phyloP scores from a whole-genome alignment of 2,888 invertebrate species.

The Heliconius sara region DNA sequence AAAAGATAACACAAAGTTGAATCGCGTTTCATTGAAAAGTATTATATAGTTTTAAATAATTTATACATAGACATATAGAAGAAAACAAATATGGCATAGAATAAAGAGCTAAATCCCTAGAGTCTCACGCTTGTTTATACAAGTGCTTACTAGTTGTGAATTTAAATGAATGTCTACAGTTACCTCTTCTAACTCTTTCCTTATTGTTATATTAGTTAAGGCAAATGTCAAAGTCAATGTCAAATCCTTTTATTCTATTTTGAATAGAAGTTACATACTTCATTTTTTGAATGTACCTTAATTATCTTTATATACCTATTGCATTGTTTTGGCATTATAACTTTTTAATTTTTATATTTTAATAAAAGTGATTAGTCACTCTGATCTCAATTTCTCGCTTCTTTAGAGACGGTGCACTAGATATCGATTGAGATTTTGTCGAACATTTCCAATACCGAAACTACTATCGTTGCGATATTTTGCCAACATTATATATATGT shows the following conservation, averaged over 20 bases:
- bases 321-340: not conserved
- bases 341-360: not conserved
- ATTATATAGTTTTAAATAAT: not conserved
- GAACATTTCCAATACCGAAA: too few species aligned
- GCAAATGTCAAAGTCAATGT: not conserved
- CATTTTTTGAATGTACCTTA: too few species aligned
- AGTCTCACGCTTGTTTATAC: conserved; percentile 9
- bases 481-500: too few species aligned
- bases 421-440: not conserved
- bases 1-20: not conserved
- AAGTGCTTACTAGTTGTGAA: not conserved
- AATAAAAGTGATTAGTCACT: not conserved
- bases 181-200: not conserved
- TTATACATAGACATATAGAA: not conserved
- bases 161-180: conserved; percentile 7
- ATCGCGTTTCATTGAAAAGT: not conserved
- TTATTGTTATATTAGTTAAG: not conserved
- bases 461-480: too few species aligned
- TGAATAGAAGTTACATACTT: too few species aligned
- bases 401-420: not conserved
- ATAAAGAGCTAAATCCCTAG: conserved; percentile 18
- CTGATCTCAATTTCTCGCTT: not conserved
- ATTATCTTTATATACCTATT: too few species aligned
- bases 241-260: too few species aligned
- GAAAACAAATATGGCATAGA: conserved; percentile 10